Conservation (phyloP, 2,888 invertebrate species). For the Philaethria dido region DNA sequence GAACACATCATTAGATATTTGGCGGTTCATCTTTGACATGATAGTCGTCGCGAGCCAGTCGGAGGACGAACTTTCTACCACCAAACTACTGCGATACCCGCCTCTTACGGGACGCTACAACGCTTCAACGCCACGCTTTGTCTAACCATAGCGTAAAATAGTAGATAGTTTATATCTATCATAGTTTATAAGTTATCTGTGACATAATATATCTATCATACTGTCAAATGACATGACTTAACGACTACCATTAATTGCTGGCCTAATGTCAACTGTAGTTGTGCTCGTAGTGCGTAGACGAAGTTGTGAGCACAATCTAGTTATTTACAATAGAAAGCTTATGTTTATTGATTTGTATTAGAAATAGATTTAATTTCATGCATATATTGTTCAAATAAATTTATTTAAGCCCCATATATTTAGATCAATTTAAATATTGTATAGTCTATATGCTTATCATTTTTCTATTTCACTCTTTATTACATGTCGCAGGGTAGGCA, state of each 20-base stretch:
- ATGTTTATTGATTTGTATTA: slow-evolving; percentile 6
- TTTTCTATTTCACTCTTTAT: too few species aligned
- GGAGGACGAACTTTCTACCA: too few species aligned
- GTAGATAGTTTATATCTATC: background rate
- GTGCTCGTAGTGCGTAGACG: slow-evolving; percentile 1
- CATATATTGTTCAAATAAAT: background rate
- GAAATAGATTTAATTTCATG: background rate
- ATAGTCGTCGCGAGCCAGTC: too few species aligned
- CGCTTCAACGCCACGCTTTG: too few species aligned
- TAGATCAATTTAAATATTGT: background rate
- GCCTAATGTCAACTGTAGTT: slow-evolving; percentile 5
- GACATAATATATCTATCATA: background rate
- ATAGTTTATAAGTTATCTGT: background rate
- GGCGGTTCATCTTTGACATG: too few species aligned
- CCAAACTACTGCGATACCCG: too few species aligned
- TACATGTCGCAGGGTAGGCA: too few species aligned
- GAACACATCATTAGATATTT: too few species aligned
- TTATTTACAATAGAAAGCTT: slow-evolving; percentile 16
- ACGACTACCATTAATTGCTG: slow-evolving; percentile 5
- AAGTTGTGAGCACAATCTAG: background rate
- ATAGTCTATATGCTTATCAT: too few species aligned
- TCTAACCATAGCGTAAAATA: too few species aligned
- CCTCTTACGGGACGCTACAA: too few species aligned
- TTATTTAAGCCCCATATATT: background rate
- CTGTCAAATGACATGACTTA: slow-evolving; percentile 7